Evolutionary conservation across 2,888 invertebrate genomes (phyloP), one percentile per base, ranked within the genome.

Genomic region (Eristalis intricaria): DNA sequence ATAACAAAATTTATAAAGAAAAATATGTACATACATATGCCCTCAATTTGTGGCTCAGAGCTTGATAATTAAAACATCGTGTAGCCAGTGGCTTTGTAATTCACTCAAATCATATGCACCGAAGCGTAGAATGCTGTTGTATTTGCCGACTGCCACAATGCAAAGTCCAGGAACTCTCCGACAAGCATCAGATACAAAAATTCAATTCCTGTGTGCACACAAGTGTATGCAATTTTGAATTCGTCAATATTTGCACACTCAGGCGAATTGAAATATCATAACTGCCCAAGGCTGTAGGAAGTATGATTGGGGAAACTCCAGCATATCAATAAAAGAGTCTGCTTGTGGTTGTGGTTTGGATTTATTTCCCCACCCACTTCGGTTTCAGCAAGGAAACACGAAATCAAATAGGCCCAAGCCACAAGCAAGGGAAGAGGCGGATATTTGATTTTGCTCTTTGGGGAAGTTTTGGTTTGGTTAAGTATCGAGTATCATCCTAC

Each of bases 241-340:
- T 50, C 50, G 50, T 50, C 50, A 50, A 50, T 50, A 50, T 50
- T 50, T 50, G 50, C 50, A 50, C 50, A 50, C 50, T 50, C 50
- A 19, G 50, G 50, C 50, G 50, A 50, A 50, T 50, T 50, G 50
- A 50, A 50, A 50, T 50, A 50, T 50, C 19, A 19, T 50, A 50
- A 50, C n/a, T 19, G 50, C 50, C 19, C 50, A 19, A n/a, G 50
- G 50, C 19, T 50, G 50, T 19, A 8, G 2, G 50, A 19, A 19
- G n/a, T n/a, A 19, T n/a, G 50, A 19, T 19, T n/a, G 19, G 1
- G 19, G 50, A 19, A 8, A 19, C 19, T 50, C 1, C 19, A 8
- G 8, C 50, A 19, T 32, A 32, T 50, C 50, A 50, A 50, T 50
- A 50, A 50, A 50, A 50, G 50, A 50, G 50, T 50, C 19, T 50